Conservation (phyloP, 2,113 vertebrate genomes). For the Larimichthys crocea region DNA sequence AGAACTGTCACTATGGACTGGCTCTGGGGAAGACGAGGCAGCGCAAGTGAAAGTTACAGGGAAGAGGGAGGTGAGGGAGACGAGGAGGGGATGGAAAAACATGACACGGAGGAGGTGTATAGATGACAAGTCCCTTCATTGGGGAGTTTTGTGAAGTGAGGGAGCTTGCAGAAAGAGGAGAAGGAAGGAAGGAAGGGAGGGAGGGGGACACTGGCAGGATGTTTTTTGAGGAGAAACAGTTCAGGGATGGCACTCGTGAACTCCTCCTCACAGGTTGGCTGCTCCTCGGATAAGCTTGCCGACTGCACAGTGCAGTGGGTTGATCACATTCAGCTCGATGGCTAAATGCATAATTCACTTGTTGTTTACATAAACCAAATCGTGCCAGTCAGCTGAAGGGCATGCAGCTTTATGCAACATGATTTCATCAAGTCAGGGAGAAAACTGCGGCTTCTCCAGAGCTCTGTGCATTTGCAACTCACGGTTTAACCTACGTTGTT, state of each 20-base stretch:
- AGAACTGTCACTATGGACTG: slow-evolving; percentile 61
- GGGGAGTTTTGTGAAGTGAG: slow-evolving; percentile 64
- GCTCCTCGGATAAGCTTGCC: slow-evolving; percentile 11
- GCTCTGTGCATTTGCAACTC: not conserved
- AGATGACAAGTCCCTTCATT: slow-evolving; percentile 70
- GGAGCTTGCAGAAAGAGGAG: slow-evolving; percentile 38
- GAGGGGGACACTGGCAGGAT: slow-evolving; percentile 30
- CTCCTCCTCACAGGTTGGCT: slow-evolving; percentile 33
- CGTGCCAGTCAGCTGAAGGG: slow-evolving; percentile 40
- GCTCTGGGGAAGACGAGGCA: slow-evolving; percentile 52
- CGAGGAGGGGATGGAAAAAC: slow-evolving; percentile 35
- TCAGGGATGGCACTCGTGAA: slow-evolving; percentile 33
- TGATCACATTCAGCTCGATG: slow-evolving; percentile 34
- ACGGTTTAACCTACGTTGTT: slow-evolving; percentile 10
- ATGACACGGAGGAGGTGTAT: slow-evolving; percentile 65
- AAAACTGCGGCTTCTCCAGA: not conserved
- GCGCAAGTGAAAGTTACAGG: slow-evolving; percentile 64
- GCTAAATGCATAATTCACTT: slow-evolving; percentile 58
- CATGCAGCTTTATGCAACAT: slow-evolving; percentile 24
- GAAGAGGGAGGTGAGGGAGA: not conserved
- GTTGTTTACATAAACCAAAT: slow-evolving; percentile 59
- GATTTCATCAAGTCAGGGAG: slow-evolving; percentile 18
- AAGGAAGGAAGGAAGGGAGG: not conserved
- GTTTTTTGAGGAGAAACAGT: slow-evolving; percentile 37
- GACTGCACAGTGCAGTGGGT: slow-evolving; percentile 23